These are phyloP conservation scores for Dipodomys merriami DNA, from an alignment of 2,113 vertebrate species.

Conservation along the genomic window DNA sequence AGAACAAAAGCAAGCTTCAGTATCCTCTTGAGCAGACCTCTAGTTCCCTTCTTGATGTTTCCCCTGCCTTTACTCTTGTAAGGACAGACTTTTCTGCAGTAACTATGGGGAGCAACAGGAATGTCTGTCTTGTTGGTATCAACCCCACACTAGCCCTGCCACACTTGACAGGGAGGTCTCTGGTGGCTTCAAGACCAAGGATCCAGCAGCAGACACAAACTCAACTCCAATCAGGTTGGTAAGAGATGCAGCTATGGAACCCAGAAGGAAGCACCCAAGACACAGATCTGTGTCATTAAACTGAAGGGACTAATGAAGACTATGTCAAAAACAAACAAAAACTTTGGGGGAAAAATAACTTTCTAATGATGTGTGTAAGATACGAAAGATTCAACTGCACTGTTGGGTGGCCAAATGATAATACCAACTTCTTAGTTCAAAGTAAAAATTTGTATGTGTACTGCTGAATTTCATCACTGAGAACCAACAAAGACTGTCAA, in stretches of 20 bases:
- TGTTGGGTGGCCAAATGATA: background rate
- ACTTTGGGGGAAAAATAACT: background rate
- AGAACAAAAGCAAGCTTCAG: background rate
- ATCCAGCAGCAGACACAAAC: background rate
- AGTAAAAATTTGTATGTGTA: background rate
- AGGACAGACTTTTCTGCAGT: background rate
- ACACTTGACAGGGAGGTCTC: rapidly evolving
- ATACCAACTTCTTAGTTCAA: background rate
- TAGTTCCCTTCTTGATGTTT: background rate
- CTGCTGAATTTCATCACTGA: background rate
- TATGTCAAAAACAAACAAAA: background rate
- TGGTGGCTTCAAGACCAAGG: background rate
- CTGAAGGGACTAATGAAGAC: background rate
- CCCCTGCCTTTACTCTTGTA: background rate
- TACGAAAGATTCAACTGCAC: background rate
- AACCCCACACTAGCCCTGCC: background rate
- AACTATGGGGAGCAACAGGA: background rate
- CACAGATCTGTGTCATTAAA: background rate
- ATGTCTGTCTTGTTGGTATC: too few relatives aligned
- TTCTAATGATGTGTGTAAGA: background rate
- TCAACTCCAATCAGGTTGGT: too few relatives aligned
- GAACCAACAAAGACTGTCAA: slow-evolving; percentile 80
- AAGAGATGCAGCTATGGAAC: background rate
- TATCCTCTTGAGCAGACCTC: rapidly evolving
- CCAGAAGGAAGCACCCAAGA: too few relatives aligned